Evolutionary conservation across 1,140 invertebrate species (phyloP).

Genomic region (Trinorchestia longiramus): DNA sequence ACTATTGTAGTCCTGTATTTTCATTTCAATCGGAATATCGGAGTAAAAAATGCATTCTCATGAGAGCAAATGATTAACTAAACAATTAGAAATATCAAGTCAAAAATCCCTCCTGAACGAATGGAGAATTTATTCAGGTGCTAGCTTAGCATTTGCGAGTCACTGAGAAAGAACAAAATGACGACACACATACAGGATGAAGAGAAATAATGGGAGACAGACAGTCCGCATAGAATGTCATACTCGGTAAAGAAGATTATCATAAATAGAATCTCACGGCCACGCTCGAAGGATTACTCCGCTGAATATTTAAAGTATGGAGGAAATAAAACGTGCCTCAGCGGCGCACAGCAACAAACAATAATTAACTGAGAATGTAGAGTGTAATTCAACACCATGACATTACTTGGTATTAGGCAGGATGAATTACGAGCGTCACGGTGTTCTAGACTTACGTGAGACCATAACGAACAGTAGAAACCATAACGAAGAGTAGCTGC

Average conservation of each 20-base stretch:
- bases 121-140: not conserved
- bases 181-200: not conserved
- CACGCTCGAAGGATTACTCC: not conserved
- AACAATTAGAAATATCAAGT: not conserved
- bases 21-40: too few relatives aligned
- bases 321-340: not conserved
- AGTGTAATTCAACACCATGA: conserved; percentile 5
- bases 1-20: too few relatives aligned
- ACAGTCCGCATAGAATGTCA: not conserved
- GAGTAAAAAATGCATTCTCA: not conserved
- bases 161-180: not conserved
- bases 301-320: not conserved
- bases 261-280: conserved; percentile 7
- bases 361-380: not conserved
- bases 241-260: not conserved
- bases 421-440: conserved; percentile 42
- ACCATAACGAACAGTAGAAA: not conserved
- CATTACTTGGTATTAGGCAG: conserved; percentile 30
- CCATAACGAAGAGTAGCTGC: too few relatives aligned
- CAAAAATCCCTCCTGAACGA: not conserved
- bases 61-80: not conserved
- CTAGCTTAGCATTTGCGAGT: not conserved
- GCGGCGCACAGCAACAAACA: not conserved
- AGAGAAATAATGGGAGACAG: not conserved
- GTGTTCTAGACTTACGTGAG: not conserved